These are phyloP conservation scores for Drosophila pseudoananassae DNA, from an alignment of 1,140 invertebrate species.

Conservation along the genomic window DNA sequence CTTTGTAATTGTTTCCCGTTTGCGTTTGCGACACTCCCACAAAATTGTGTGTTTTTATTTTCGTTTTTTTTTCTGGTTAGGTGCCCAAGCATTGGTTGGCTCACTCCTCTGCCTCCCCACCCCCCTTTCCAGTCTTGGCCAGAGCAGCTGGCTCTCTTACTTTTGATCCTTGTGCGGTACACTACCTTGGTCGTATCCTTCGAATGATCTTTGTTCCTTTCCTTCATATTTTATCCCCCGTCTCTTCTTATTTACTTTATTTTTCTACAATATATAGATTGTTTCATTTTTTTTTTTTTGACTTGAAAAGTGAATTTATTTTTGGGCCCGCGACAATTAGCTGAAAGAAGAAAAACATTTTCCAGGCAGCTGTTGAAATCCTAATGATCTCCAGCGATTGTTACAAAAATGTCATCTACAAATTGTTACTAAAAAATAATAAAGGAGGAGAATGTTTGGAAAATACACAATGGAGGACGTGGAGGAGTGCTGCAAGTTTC, in stretches of 20 bases:
- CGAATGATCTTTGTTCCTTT: slow-evolving; percentile 14
- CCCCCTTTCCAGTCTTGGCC: slow-evolving; percentile 4
- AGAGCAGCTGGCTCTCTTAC: slow-evolving; percentile 16
- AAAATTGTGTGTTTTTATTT: slow-evolving; percentile 35
- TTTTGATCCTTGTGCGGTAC: slow-evolving; percentile 39
- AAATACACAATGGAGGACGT: background rate
- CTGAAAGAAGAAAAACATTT: slow-evolving; percentile 23
- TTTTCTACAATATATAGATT: slow-evolving; percentile 9
- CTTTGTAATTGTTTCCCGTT: slow-evolving; percentile 9
- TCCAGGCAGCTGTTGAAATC: slow-evolving; percentile 41
- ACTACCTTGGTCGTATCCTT: slow-evolving; percentile 27
- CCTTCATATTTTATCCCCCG: slow-evolving; percentile 5
- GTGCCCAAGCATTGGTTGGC: slow-evolving; percentile 47
- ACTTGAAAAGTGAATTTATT: slow-evolving; percentile 16
- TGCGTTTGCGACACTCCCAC: slow-evolving; percentile 54
- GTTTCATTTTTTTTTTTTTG: slow-evolving; percentile 1
- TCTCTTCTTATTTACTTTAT: slow-evolving; percentile 21
- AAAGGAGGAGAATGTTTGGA: slow-evolving; percentile 2
- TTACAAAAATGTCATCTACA: slow-evolving; percentile 36
- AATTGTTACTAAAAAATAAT: slow-evolving; percentile 17
- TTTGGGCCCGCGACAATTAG: slow-evolving; percentile 59
- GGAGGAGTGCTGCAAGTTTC: slow-evolving; percentile 36
- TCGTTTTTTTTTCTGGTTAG: slow-evolving; percentile 26
- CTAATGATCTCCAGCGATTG: slow-evolving; percentile 42
- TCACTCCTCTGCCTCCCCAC: slow-evolving; percentile 4